Percentiles rank a stretch among this genome's conserved stretches.
Evolutionary conservation across 2,113 vertebrate genomes (phyloP).

Genomic region (Sprattus sprattus): DNA sequence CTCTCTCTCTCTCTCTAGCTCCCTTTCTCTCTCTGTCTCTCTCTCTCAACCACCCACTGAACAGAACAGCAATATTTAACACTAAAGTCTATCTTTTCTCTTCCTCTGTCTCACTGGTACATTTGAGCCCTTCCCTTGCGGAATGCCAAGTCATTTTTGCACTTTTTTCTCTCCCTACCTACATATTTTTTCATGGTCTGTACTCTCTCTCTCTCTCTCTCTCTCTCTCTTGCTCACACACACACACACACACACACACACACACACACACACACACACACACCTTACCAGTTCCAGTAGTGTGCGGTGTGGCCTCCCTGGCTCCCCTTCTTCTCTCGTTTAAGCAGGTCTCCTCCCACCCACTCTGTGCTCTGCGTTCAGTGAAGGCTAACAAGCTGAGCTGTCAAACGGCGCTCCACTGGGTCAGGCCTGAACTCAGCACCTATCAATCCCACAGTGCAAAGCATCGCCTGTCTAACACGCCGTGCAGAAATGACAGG

Average conservation of each 20-base stretch:
- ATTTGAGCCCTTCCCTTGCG: neutral
- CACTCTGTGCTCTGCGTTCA: neutral
- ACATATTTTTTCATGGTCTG: neutral
- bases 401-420: neutral
- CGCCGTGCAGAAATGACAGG: neutral
- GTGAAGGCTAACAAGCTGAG: slow-evolving; percentile 11
- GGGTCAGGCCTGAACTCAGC: neutral
- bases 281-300: neutral
- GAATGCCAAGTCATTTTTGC: neutral
- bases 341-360: neutral
- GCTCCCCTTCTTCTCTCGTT: neutral
- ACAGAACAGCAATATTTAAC: neutral
- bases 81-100: neutral
- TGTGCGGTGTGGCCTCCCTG: too few species aligned
- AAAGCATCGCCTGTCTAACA: neutral
- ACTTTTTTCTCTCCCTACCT: neutral
- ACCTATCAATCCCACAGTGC: neutral
- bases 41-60: neutral
- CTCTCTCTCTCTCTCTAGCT: neutral
- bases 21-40: neutral
- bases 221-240: neutral
- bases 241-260: neutral
- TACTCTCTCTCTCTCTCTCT: too few species aligned
- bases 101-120: neutral
- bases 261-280: neutral